Evolutionary conservation across 2,888 invertebrate species (phyloP).

Genomic region (Pristionchus exspectatus): DNA sequence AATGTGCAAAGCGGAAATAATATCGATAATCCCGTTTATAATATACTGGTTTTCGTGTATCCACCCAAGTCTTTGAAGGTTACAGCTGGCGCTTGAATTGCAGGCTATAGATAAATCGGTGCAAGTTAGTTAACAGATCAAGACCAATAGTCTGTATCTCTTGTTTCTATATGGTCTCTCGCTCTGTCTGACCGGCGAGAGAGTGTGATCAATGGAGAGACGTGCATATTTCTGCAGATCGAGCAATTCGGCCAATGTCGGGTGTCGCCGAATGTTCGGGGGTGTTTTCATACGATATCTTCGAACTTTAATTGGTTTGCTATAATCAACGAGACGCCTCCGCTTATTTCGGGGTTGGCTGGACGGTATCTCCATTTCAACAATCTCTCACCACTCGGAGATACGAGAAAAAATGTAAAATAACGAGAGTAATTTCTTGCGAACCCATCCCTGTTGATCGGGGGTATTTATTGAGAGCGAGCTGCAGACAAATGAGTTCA

Average conservation of each 20-base stretch:
- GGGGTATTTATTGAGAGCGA: too few species aligned
- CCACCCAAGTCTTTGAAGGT: neutral
- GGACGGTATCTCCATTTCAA: neutral
- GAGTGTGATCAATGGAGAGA: neutral
- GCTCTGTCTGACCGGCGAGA: neutral
- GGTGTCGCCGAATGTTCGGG: neutral
- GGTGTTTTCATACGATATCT: conserved; percentile 12
- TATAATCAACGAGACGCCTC: neutral
- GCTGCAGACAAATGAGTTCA: too few species aligned
- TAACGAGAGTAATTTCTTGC: neutral
- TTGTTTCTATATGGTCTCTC: neutral
- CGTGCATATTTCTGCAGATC: too few species aligned
- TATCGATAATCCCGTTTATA: neutral
- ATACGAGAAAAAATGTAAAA: neutral
- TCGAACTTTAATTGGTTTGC: neutral
- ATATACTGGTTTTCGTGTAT: neutral
- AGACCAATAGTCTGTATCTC: neutral
- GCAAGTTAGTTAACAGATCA: neutral
- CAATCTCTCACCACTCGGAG: neutral
- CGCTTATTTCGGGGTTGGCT: neutral
- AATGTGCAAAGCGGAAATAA: conserved; percentile 18
- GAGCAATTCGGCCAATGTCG: too few species aligned
- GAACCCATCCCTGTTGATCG: too few species aligned
- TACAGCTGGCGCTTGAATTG: neutral
- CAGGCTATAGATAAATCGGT: too few species aligned